phyloP scores from a whole-genome alignment of 2,113 vertebrate genomes.

The Suncus etruscus region DNA sequence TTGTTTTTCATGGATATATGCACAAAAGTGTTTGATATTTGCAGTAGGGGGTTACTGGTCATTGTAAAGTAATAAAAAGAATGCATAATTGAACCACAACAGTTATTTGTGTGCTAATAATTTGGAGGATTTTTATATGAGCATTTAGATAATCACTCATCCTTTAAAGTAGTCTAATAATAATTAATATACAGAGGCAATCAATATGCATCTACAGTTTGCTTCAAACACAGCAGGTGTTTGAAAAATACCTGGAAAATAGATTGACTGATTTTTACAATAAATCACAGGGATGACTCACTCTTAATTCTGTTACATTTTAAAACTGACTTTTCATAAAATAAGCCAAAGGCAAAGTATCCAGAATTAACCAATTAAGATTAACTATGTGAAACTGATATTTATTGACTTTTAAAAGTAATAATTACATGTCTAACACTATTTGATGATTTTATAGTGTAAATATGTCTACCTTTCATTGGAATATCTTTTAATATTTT shows the following conservation, averaged over 20 bases:
- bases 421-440: background rate
- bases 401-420: background rate
- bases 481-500: constrained; percentile 47
- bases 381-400: background rate
- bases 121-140: background rate
- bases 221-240: background rate
- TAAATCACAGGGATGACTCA: background rate
- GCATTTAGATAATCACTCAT: no score
- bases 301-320: background rate
- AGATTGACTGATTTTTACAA: background rate
- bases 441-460: background rate
- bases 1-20: background rate
- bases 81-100: no score
- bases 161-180: background rate
- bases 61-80: background rate
- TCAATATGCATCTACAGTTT: background rate
- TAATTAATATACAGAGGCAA: background rate
- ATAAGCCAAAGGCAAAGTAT: constrained; percentile 10
- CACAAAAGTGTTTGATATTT: background rate
- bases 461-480: background rate
- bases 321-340: constrained; percentile 10
- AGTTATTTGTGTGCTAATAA: background rate
- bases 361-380: background rate
- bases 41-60: background rate
- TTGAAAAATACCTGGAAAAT: background rate